Percentiles rank a stretch among this genome's conserved stretches.
Conservation (phyloP, 2,888 invertebrate species). For the Syritta pipiens region DNA sequence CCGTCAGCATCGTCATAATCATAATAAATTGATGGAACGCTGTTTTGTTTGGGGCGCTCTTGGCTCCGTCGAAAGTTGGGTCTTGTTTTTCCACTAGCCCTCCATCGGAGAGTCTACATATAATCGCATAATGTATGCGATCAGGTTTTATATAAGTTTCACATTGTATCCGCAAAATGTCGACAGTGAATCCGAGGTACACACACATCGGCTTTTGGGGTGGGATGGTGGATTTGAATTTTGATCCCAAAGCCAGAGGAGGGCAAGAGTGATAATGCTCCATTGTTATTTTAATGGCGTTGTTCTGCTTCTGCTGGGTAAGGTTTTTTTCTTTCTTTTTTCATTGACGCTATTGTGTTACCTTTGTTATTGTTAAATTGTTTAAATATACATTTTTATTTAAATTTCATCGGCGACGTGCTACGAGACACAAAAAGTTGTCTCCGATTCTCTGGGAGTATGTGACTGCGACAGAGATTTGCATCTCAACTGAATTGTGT, state of each 20-base stretch:
- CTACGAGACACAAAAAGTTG: conserved; percentile 23
- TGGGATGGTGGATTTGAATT: conserved; percentile 21
- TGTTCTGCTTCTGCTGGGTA: neutral
- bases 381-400: conserved; percentile 34
- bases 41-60: conserved; percentile 46
- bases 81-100: neutral
- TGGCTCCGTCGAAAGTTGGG: conserved; percentile 32
- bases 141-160: conserved; percentile 28
- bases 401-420: conserved; percentile 6
- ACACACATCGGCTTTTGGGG: conserved; percentile 3
- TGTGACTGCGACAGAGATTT: conserved; percentile 30
- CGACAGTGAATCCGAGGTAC: neutral
- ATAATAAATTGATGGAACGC: conserved; percentile 50
- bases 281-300: conserved; percentile 32
- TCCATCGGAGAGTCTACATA: neutral
- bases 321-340: neutral
- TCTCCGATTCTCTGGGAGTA: too few relatives aligned
- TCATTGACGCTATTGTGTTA: conserved; percentile 16
- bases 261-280: conserved; percentile 15
- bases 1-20: conserved; percentile 9
- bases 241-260: conserved; percentile 12
- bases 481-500: conserved; percentile 22
- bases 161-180: neutral
- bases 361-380: conserved; percentile 32
- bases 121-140: conserved; percentile 1